Evolutionary conservation across 2,888 invertebrate species (phyloP).

Genomic region (Pandemis heparana): DNA sequence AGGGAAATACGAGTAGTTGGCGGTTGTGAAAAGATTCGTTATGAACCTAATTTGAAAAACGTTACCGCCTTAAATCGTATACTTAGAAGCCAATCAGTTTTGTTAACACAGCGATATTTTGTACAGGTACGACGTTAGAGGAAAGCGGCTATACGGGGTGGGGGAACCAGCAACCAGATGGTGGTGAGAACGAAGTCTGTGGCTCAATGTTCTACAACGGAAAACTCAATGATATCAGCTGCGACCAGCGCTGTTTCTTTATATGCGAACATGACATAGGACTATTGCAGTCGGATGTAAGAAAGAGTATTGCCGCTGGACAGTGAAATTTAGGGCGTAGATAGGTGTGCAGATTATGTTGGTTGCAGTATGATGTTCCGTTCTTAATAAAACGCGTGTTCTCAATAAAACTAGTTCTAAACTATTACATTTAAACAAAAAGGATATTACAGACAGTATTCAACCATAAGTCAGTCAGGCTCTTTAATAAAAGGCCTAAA

Average conservation of each 20-base stretch:
- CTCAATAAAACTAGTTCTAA: too few species aligned
- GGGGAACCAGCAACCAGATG: constrained; percentile 69
- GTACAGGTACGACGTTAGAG: constrained; percentile 57
- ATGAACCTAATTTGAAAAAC: too few species aligned
- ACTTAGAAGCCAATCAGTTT: not conserved
- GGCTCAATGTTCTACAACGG: constrained; percentile 74
- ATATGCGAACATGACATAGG: constrained; percentile 72
- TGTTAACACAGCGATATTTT: constrained; percentile 15
- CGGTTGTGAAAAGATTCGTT: too few species aligned
- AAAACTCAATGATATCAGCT: constrained; percentile 64
- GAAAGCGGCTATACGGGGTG: constrained; percentile 65
- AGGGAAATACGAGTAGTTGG: too few species aligned
- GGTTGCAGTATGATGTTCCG: too few species aligned
- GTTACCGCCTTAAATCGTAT: too few species aligned
- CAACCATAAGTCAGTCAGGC: too few species aligned
- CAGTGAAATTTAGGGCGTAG: not conserved
- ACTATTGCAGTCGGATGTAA: constrained; percentile 36
- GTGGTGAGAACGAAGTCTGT: constrained; percentile 59
- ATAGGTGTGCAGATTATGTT: not conserved
- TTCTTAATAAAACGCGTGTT: too few species aligned
- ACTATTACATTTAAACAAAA: too few species aligned
- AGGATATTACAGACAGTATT: too few species aligned
- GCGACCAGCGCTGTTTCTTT: constrained; percentile 61
- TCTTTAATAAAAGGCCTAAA: too few species aligned
- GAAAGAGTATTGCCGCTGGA: constrained; percentile 45